Evolutionary conservation across 2,888 invertebrate genomes (phyloP).

Genomic region (Trichopria drosophilae): DNA sequence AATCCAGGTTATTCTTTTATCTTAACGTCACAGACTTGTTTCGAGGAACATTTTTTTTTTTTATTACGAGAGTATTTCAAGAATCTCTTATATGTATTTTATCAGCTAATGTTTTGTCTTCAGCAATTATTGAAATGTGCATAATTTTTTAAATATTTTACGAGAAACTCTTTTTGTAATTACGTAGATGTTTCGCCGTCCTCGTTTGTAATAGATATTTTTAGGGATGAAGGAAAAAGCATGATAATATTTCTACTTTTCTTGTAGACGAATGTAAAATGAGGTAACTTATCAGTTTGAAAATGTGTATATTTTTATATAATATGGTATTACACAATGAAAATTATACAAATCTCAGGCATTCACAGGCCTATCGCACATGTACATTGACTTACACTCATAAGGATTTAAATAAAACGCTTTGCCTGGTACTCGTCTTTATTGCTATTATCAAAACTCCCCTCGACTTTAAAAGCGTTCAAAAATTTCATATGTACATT

Average conservation of each 20-base stretch:
- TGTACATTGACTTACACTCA: constrained; percentile 28
- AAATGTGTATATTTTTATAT: constrained; percentile 34
- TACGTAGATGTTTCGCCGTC: no score
- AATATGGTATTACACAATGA: constrained; percentile 25
- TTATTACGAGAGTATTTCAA: constrained; percentile 16
- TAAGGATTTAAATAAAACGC: constrained; percentile 24
- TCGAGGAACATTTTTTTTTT: constrained; percentile 2
- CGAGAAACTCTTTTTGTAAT: no score
- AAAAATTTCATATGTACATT: no score
- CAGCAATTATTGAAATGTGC: no score
- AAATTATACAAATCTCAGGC: constrained; percentile 23
- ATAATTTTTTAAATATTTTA: no score
- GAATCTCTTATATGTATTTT: constrained; percentile 24
- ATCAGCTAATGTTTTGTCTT: constrained; percentile 30
- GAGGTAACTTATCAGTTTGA: no score
- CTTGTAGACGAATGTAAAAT: no score
- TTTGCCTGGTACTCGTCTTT: constrained; percentile 27
- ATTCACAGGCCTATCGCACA: constrained; percentile 20
- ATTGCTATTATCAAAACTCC: no score
- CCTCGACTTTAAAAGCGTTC: no score
- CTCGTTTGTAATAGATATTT: no score
- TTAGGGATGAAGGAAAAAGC: no score
- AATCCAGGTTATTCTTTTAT: not conserved
- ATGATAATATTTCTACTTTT: no score
- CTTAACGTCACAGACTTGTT: not conserved